Evolutionary conservation across 2,113 vertebrate species (phyloP).

Genomic region (Triplophysa rosa): DNA sequence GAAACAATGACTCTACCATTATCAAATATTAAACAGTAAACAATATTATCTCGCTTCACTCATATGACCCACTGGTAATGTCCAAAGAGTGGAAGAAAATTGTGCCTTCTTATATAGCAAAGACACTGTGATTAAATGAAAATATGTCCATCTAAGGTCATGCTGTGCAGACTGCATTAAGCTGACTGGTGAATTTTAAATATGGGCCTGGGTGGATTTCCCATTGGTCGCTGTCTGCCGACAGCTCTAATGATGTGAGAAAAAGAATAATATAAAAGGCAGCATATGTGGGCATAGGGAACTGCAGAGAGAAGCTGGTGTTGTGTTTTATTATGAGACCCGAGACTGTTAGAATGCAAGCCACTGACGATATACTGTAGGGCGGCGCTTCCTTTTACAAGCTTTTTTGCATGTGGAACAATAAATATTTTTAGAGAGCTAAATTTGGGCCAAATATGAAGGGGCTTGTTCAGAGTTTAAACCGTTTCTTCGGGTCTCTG

Average conservation of each 20-base stretch:
- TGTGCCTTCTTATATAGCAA: not conserved
- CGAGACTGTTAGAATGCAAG: conserved; percentile 20
- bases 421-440: not conserved
- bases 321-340: conserved; percentile 52
- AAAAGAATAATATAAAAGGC: conserved; percentile 25
- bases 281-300: conserved; percentile 15
- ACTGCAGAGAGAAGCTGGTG: conserved; percentile 30
- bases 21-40: conserved; percentile 10
- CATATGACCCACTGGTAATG: not conserved
- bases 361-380: not conserved
- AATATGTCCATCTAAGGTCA: not conserved
- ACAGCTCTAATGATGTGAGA: conserved; percentile 16
- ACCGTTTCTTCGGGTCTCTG: not conserved
- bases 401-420: not conserved
- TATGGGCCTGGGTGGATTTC: not conserved
- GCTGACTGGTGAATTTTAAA: not conserved
- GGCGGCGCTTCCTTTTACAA: conserved; percentile 28
- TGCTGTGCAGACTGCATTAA: not conserved
- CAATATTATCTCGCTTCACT: not conserved
- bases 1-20: not conserved
- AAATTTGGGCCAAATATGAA: not conserved
- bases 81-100: not conserved
- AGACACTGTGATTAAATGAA: not conserved
- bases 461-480: not conserved
- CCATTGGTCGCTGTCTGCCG: not conserved